A percentile compares a stretch with the other conserved stretches of the same genome.
phyloP scores from a whole-genome alignment of 35 echinoderm and acorn worm genomes.

The Acanthaster planci region DNA sequence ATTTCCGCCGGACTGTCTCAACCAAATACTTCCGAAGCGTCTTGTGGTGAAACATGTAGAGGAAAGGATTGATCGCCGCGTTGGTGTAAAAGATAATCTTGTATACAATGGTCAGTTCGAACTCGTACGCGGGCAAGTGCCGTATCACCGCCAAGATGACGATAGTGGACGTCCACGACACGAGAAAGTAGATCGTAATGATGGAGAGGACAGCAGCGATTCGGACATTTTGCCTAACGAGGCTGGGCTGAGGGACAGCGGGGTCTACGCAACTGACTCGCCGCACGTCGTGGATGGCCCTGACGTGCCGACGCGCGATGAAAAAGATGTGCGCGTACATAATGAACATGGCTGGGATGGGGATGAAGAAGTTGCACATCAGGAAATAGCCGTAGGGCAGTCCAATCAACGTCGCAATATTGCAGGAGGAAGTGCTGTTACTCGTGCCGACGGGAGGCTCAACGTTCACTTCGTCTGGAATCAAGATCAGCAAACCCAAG shows the following conservation, averaged over 20 bases:
- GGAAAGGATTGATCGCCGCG: slow-evolving; percentile 24
- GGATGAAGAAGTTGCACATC: slow-evolving; percentile 36
- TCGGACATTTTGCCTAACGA: slow-evolving; percentile 17
- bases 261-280: not conserved
- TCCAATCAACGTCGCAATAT: not conserved
- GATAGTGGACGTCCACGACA: slow-evolving; percentile 17
- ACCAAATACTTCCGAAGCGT: slow-evolving; percentile 11
- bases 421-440: not conserved
- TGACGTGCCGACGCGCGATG: slow-evolving; percentile 22
- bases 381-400: slow-evolving; percentile 33
- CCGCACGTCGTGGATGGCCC: not conserved
- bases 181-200: slow-evolving; percentile 26
- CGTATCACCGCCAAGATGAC: slow-evolving; percentile 8
- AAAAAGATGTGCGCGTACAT: slow-evolving; percentile 38
- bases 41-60: slow-evolving; percentile 25
- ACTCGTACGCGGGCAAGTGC: not conserved
- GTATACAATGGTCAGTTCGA: not conserved
- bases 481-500: not conserved
- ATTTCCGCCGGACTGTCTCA: not conserved
- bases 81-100: slow-evolving; percentile 30
- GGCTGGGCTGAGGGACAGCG: not conserved
- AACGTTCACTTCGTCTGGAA: not conserved
- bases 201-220: slow-evolving; percentile 9
- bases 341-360: slow-evolving; percentile 18
- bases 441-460: not conserved